Evolutionary conservation across 2,888 invertebrate species (phyloP).

Genomic region (Gandaritis pyraliata): DNA sequence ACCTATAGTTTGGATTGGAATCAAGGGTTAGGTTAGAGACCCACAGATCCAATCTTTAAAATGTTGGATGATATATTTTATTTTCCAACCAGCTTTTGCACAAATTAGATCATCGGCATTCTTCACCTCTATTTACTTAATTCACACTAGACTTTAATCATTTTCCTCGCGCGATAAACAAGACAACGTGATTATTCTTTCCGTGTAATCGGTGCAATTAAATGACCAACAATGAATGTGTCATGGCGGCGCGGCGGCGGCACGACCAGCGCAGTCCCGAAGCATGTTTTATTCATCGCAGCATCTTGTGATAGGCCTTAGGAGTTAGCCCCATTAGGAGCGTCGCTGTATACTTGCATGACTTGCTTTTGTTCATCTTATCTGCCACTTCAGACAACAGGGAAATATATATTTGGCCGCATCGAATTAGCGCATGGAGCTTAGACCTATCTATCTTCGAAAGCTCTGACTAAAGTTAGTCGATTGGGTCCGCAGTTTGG

Average conservation of each 20-base stretch:
- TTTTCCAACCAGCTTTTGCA: not conserved
- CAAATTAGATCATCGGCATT: conserved; percentile 10
- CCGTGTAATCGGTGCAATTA: conserved; percentile 53
- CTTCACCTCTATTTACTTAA: conserved; percentile 6
- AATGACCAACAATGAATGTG: conserved; percentile 51
- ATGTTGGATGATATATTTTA: not conserved
- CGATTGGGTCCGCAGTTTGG: too few relatives aligned
- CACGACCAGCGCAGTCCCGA: conserved; percentile 18
- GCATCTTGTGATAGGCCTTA: conserved; percentile 46
- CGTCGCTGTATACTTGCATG: conserved; percentile 6
- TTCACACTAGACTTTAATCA: conserved; percentile 17
- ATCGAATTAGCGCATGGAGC: too few relatives aligned
- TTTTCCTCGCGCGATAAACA: conserved; percentile 31
- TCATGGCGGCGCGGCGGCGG: conserved; percentile 37
- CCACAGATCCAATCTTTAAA: too few relatives aligned
- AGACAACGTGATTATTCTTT: conserved; percentile 37
- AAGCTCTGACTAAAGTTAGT: too few relatives aligned
- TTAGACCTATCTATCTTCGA: too few relatives aligned
- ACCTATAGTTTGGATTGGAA: too few relatives aligned
- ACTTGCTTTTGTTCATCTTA: not conserved
- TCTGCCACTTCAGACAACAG: too few relatives aligned
- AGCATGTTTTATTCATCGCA: conserved; percentile 50
- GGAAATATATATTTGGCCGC: too few relatives aligned
- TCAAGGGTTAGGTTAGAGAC: too few relatives aligned
- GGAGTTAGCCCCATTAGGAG: conserved; percentile 16